phyloP scores from a whole-genome alignment of 2,888 invertebrate species.

The Pegoplata infirma region DNA sequence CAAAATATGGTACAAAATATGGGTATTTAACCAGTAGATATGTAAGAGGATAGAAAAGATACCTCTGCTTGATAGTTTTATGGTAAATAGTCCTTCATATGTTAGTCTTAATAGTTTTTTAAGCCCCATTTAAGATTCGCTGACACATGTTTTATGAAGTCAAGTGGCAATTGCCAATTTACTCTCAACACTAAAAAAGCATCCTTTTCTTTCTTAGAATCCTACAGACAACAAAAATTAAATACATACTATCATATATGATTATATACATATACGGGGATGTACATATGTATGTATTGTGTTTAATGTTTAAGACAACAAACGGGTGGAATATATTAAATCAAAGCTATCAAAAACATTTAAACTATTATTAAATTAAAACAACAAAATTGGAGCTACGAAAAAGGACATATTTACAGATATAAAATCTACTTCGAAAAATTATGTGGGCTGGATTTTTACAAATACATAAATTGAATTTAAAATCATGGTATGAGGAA shows the following conservation, averaged over 20 bases:
- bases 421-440: background rate
- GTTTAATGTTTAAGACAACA: conserved; percentile 42
- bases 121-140: conserved; percentile 77
- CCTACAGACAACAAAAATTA: background rate
- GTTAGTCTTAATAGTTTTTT: conserved; percentile 74
- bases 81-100: conserved; percentile 2
- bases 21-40: background rate
- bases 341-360: conserved; percentile 70
- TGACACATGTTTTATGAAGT: conserved; percentile 77
- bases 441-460: background rate
- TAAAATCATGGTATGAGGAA: no score
- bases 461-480: no score
- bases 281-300: conserved; percentile 41
- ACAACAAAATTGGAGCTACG: background rate
- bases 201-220: conserved; percentile 2
- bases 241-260: background rate
- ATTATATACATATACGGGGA: background rate
- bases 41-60: background rate
- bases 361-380: conserved; percentile 56
- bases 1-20: background rate
- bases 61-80: background rate
- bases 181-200: conserved; percentile 38
- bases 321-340: conserved; percentile 68
- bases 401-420: background rate
- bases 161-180: conserved; percentile 70